Conservation (phyloP, 2,113 vertebrate genomes). For the Phycodurus eques region DNA sequence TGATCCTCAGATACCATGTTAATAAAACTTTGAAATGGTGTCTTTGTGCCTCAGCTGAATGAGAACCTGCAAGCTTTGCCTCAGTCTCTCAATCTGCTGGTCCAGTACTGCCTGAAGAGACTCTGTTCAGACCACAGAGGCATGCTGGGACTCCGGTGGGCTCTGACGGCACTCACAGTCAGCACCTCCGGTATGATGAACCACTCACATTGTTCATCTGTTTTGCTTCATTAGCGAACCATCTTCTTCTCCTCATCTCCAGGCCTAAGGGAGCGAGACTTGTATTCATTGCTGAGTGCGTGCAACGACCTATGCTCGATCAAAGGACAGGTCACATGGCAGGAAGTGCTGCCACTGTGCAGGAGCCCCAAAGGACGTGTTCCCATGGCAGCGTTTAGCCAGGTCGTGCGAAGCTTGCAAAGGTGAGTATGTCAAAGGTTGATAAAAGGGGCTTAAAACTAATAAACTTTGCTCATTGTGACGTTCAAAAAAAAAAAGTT, state of each 20-base stretch:
- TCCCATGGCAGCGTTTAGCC: conserved; percentile 78
- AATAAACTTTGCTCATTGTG: too few species aligned
- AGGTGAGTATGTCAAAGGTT: conserved; percentile 60
- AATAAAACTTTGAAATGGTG: too few species aligned
- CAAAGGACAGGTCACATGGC: conserved; percentile 57
- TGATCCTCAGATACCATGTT: too few species aligned
- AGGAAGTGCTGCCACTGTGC: conserved; percentile 62
- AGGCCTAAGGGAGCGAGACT: conserved; percentile 81
- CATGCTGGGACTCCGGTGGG: conserved; percentile 61
- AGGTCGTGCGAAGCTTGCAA: conserved; percentile 72
- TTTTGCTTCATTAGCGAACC: background rate
- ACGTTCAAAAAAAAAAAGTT: too few species aligned
- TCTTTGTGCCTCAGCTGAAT: conserved; percentile 62
- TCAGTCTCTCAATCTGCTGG: conserved; percentile 70
- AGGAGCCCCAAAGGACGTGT: conserved; percentile 58
- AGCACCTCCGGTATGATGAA: conserved; percentile 71
- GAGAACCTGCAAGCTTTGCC: conserved; percentile 75
- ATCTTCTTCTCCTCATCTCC: conserved; percentile 3
- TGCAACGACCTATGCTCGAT: conserved; percentile 63
- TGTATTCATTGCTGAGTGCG: conserved; percentile 75
- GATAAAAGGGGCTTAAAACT: background rate
- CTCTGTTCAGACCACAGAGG: conserved; percentile 74
- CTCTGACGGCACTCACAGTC: conserved; percentile 71
- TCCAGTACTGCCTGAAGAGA: conserved; percentile 71
- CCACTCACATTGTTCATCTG: too few species aligned